Evolutionary conservation across 2,113 vertebrate species (phyloP).

Genomic region (Neodontobutis hainanensis): DNA sequence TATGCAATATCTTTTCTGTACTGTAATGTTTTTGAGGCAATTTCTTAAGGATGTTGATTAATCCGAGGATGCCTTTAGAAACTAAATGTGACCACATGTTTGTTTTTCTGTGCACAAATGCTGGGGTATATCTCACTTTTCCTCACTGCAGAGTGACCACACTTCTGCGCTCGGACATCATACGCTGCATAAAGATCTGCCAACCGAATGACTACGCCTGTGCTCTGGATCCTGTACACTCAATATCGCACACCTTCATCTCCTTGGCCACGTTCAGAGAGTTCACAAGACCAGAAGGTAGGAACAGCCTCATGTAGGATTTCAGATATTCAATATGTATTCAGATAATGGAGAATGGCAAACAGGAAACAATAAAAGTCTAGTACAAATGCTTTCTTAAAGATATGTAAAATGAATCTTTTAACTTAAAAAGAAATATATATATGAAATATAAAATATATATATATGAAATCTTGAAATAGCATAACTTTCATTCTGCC

Average conservation of each 20-base stretch:
- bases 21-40: constrained; percentile 65
- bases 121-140: constrained; percentile 36
- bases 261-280: constrained; percentile 95
- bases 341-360: background rate
- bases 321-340: background rate
- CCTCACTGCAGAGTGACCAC: constrained; percentile 64
- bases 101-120: background rate
- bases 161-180: constrained; percentile 84
- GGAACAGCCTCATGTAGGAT: constrained; percentile 9
- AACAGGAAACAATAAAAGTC: background rate
- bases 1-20: constrained; percentile 52
- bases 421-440: too few species aligned
- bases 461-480: too few species aligned
- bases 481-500: too few species aligned
- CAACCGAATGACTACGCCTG: constrained; percentile 84
- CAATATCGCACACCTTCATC: constrained; percentile 91
- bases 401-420: too few species aligned
- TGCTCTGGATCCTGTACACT: constrained; percentile 85
- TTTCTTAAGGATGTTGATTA: constrained; percentile 51
- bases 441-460: too few species aligned
- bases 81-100: constrained; percentile 8
- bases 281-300: constrained; percentile 90
- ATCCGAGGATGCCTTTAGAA: constrained; percentile 43
- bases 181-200: constrained; percentile 92
- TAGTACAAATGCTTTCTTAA: too few species aligned